phyloP scores from a whole-genome alignment of 1,140 invertebrate species.

The Camponotus pennsylvanicus region DNA sequence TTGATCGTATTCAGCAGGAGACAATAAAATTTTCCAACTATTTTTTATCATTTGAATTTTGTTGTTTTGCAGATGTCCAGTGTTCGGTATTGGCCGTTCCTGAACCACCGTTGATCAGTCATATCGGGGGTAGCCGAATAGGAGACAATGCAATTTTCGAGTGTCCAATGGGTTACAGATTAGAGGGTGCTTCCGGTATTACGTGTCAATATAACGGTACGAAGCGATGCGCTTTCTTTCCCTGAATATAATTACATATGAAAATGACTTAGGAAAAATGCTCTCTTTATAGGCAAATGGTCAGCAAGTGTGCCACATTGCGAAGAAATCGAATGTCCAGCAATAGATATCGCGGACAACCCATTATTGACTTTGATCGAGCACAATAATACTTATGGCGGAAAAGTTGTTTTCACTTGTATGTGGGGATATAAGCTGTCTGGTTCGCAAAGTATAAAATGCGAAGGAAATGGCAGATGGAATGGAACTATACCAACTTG shows the following conservation, averaged over 20 bases:
- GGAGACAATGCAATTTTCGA: slow-evolving; percentile 89
- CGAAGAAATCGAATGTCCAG: slow-evolving; percentile 91
- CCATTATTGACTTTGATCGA: slow-evolving; percentile 87
- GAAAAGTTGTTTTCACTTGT: slow-evolving; percentile 93
- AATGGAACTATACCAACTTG: slow-evolving; percentile 92
- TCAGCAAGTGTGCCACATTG: slow-evolving; percentile 91
- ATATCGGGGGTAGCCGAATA: slow-evolving; percentile 89
- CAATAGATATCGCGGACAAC: slow-evolving; percentile 85
- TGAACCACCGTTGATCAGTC: slow-evolving; percentile 86
- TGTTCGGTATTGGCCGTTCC: slow-evolving; percentile 86
- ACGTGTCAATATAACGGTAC: slow-evolving; percentile 92
- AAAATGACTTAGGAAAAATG: background rate
- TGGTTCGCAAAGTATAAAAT: slow-evolving; percentile 91
- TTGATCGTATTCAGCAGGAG: background rate
- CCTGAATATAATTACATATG: background rate
- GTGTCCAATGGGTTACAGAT: slow-evolving; percentile 90
- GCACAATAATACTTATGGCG: slow-evolving; percentile 89
- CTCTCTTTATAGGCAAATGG: slow-evolving; percentile 89
- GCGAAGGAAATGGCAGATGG: slow-evolving; percentile 92
- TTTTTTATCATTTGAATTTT: background rate
- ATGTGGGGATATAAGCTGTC: slow-evolving; percentile 92
- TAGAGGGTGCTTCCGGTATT: slow-evolving; percentile 90
- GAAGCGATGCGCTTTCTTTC: slow-evolving; percentile 53
- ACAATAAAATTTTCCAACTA: background rate
- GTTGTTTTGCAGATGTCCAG: slow-evolving; percentile 87